Evolutionary conservation across 2,113 vertebrate species (phyloP).

Genomic region (Phoenicopterus ruber): DNA sequence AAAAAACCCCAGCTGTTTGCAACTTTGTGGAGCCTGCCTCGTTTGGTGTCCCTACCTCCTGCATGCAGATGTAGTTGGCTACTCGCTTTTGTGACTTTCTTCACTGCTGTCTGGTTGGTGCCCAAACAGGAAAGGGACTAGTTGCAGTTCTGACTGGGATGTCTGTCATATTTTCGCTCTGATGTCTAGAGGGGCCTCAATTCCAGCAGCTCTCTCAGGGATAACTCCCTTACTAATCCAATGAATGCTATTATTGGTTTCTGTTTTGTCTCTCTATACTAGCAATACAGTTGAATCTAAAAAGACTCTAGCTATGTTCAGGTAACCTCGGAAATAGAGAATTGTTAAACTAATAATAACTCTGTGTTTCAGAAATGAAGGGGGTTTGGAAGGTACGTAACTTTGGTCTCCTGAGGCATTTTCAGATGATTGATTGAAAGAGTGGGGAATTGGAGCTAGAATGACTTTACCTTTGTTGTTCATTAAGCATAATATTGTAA

Average conservation of each 20-base stretch:
- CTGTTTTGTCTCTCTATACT: background rate
- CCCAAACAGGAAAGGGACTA: background rate
- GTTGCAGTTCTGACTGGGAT: background rate
- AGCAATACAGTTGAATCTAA: background rate
- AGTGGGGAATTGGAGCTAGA: background rate
- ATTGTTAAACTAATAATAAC: background rate
- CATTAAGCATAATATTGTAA: background rate
- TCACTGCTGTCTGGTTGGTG: background rate
- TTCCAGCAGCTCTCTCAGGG: background rate
- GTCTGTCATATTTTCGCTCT: background rate
- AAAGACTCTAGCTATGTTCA: background rate
- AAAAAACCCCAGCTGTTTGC: background rate
- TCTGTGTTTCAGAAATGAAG: background rate
- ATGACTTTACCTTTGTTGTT: background rate
- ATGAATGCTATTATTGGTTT: background rate
- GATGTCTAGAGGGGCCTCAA: background rate
- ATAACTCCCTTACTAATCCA: background rate
- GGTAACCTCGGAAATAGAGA: background rate
- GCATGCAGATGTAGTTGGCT: background rate
- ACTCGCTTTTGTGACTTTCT: background rate
- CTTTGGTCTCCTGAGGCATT: background rate
- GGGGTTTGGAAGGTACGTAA: background rate
- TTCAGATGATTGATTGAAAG: background rate
- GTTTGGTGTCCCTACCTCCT: fast-evolving
- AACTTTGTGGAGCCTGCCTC: background rate